These are phyloP conservation scores for Perizoma flavofasciatum DNA, from an alignment of 2,888 invertebrate species.

Conservation along the genomic window DNA sequence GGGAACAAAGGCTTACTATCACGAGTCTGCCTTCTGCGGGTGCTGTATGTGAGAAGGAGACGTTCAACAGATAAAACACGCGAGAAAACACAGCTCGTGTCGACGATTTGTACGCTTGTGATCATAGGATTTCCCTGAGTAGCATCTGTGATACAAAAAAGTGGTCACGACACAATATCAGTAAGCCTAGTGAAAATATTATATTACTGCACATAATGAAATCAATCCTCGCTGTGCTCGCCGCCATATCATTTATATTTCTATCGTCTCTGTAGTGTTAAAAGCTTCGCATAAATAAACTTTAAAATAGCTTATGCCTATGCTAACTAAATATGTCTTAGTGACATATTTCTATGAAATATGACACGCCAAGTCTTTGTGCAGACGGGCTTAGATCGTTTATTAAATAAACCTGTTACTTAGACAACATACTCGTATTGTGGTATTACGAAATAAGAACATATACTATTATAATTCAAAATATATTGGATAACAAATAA, in stretches of 20 bases:
- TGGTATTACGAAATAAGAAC: too few relatives aligned
- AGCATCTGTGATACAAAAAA: constrained; percentile 81
- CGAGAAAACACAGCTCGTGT: constrained; percentile 77
- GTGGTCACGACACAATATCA: constrained; percentile 79
- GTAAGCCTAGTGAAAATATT: constrained; percentile 78
- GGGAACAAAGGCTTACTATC: constrained; percentile 83
- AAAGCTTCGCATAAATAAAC: constrained; percentile 20
- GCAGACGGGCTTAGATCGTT: too few relatives aligned
- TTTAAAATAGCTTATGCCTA: background rate
- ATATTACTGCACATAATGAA: constrained; percentile 69
- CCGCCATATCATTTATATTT: constrained; percentile 11
- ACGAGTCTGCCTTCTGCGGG: constrained; percentile 89
- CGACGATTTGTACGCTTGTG: constrained; percentile 74
- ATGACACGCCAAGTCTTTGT: too few relatives aligned
- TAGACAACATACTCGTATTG: too few relatives aligned
- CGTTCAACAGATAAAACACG: constrained; percentile 83
- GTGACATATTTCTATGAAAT: too few relatives aligned
- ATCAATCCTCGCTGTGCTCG: constrained; percentile 67
- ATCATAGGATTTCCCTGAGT: constrained; percentile 75
- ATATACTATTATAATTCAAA: too few relatives aligned
- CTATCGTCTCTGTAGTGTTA: constrained; percentile 11
- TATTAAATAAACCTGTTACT: too few relatives aligned
- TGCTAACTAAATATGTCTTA: too few relatives aligned
- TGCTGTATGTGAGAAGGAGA: constrained; percentile 94
- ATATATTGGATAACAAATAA: too few relatives aligned